Base-by-base conservation (phyloP, 1,140 invertebrate species). In the Panagrolaimus sp. region DNA sequence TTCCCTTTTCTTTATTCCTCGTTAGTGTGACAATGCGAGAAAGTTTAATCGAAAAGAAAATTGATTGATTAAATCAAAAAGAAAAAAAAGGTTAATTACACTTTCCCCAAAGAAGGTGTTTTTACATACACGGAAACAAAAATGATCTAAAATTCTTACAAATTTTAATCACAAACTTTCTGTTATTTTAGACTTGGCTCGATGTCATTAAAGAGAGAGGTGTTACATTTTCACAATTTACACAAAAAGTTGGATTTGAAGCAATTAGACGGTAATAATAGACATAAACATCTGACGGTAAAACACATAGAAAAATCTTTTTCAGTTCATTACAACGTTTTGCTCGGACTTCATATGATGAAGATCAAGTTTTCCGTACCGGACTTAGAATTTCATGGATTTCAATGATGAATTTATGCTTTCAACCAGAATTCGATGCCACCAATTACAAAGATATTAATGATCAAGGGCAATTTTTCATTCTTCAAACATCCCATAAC, bases 381-480 rank as follows among this genome's bases (percentile, higher is more conserved):
- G 69, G 66, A 12, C 65, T 78, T 12, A 43, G 71, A 38, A 79
- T 81, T 45, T 76, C 78, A 1, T 80, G 78, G 78, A 69, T 80
- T 64, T 80, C 78, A 14, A 55, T 70, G 47, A 76, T 72, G 67
- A 72, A 81, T 69, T 64, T 80, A 5, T 80, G 78, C 65, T 80
- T 78, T 26, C 78, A 80, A 52, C 78, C 78, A 0, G 58, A 67
- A 58, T 80, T 78, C 45, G 72, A 79, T 45, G 44, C 69, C 14
- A 71, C 79, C 26, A 75, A 78, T 43, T 78, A 72, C 68, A 70
- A 73, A 15, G 26, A 69, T 12, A 80, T 80, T 63, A 63, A 73
- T n/a, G 78, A 80, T 44, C 79, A 79, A 52, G 77, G 78, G 24
- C 69, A 73, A 32, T 80, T 81, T 46, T 80, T 80, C 66, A 65